These are phyloP conservation scores for Aphodius sticticus DNA, from an alignment of 2,888 invertebrate species.

Conservation along the genomic window DNA sequence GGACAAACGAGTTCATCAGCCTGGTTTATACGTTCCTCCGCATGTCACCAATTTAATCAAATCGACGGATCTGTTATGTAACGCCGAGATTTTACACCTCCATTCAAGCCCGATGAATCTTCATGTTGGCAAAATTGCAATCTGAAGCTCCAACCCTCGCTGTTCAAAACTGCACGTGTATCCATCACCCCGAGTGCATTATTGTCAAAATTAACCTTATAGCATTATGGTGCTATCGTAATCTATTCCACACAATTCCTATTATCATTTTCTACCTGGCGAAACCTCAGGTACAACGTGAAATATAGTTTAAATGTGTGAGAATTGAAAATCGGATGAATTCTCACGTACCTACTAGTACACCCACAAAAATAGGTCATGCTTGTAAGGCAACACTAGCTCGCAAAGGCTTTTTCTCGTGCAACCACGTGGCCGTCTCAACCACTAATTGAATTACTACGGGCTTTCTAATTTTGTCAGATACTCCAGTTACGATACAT, in stretches of 20 bases:
- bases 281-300: neutral
- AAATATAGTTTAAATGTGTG: neutral
- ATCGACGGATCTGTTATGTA: neutral
- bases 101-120: neutral
- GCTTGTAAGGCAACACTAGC: neutral
- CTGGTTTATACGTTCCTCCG: slow-evolving; percentile 23
- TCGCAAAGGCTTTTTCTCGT: neutral
- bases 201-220: too few species aligned
- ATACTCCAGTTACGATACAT: slow-evolving; percentile 14
- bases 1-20: slow-evolving; percentile 39
- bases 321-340: neutral
- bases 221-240: too few species aligned
- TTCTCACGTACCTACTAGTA: neutral
- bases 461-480: neutral
- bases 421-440: slow-evolving; percentile 14
- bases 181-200: too few species aligned
- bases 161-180: too few species aligned
- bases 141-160: neutral
- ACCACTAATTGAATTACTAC: neutral
- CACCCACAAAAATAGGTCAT: neutral
- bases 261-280: neutral
- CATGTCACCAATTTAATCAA: slow-evolving; percentile 1
- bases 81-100: neutral
- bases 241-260: neutral
- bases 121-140: neutral